A percentile compares a stretch with the other conserved stretches of the same genome.
phyloP scores from a whole-genome alignment of 1,140 invertebrate genomes.

The Drosophila ananassae region DNA sequence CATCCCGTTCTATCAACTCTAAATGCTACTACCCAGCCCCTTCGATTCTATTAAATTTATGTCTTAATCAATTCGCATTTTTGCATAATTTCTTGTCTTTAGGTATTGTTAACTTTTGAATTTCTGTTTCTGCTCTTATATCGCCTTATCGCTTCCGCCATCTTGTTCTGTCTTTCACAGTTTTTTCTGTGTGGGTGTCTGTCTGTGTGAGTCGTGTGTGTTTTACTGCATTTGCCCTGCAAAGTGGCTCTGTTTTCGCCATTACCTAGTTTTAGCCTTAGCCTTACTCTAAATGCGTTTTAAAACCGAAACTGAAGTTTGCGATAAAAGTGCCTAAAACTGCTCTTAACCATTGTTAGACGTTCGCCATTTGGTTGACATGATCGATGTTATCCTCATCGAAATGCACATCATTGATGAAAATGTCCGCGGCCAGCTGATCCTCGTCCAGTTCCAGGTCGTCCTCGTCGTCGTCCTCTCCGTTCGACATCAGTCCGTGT shows the following conservation, averaged over 20 bases:
- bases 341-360: conserved; percentile 69
- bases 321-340: conserved; percentile 69
- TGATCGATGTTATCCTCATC: conserved; percentile 78
- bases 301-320: conserved; percentile 74
- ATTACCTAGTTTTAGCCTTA: conserved; percentile 38
- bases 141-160: background rate
- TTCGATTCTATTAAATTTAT: conserved; percentile 66
- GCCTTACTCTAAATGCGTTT: conserved; percentile 62
- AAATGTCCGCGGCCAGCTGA: conserved; percentile 72
- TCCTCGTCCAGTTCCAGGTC: conserved; percentile 75
- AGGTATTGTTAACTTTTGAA: conserved; percentile 83
- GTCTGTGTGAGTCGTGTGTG: conserved; percentile 36
- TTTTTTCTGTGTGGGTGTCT: conserved; percentile 38
- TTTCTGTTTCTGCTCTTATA: conserved; percentile 55
- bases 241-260: conserved; percentile 44
- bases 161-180: conserved; percentile 21
- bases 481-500: conserved; percentile 68
- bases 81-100: conserved; percentile 81
- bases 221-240: conserved; percentile 48
- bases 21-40: conserved; percentile 40
- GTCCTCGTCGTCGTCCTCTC: conserved; percentile 78
- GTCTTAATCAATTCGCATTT: conserved; percentile 77
- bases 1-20: conserved; percentile 16
- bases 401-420: conserved; percentile 83
- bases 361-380: conserved; percentile 82